Percentiles rank a stretch among this genome's conserved stretches.
These are phyloP conservation scores for Leptobrachium leishanense DNA, from an alignment of 2,113 vertebrate genomes.

Conservation along the genomic window DNA sequence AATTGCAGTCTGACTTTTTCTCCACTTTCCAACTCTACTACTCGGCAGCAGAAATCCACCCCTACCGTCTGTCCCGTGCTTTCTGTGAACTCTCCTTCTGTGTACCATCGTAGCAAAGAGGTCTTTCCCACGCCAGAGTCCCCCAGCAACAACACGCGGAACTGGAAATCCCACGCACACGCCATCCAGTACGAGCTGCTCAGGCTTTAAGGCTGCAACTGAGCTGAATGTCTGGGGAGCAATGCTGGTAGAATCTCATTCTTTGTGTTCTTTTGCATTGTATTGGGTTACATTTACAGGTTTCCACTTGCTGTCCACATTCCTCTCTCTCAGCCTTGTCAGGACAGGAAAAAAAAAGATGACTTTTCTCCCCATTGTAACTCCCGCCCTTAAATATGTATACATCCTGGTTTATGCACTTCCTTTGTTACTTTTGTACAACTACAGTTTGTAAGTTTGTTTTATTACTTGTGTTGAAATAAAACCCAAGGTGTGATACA, in stretches of 20 bases:
- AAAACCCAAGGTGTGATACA: too few species aligned
- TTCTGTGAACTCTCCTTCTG: constrained; percentile 74
- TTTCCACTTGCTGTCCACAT: constrained; percentile 18
- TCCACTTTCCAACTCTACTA: constrained; percentile 76
- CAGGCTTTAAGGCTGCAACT: not conserved
- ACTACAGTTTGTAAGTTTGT: too few species aligned
- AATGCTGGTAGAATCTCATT: not conserved
- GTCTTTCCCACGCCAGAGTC: constrained; percentile 85
- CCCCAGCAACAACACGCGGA: constrained; percentile 83
- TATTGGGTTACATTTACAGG: constrained; percentile 10
- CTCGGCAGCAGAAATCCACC: constrained; percentile 82
- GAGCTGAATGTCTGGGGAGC: not conserved
- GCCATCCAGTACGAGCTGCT: constrained; percentile 62
- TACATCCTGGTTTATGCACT: too few species aligned
- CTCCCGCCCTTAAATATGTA: not conserved
- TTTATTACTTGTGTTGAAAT: too few species aligned
- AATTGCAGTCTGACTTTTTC: constrained; percentile 82
- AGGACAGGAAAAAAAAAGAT: not conserved
- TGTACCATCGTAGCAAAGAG: constrained; percentile 76
- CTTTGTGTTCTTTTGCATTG: not conserved
- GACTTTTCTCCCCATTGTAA: not conserved
- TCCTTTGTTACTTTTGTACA: too few species aligned
- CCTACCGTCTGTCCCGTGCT: constrained; percentile 76
- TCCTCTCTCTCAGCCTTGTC: constrained; percentile 12
- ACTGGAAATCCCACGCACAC: constrained; percentile 81